Conservation (phyloP, 2,888 invertebrate genomes). For the Cantharis rustica region DNA sequence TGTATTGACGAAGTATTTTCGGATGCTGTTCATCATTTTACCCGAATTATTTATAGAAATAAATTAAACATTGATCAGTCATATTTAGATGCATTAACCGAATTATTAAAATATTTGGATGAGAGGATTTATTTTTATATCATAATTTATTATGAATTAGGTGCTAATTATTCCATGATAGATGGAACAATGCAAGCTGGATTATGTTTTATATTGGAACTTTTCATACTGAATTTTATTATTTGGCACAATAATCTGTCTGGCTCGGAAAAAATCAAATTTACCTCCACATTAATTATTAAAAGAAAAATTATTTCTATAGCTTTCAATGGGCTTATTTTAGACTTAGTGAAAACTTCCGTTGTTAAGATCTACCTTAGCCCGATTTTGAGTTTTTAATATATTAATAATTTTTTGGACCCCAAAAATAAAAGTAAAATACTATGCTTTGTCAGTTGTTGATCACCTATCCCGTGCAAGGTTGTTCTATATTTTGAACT, state of each 20-base stretch:
- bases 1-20: slow-evolving; percentile 4
- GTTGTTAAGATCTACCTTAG: too few species aligned
- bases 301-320: too few species aligned
- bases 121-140: not conserved
- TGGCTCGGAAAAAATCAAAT: too few species aligned
- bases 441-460: too few species aligned
- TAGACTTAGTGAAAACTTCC: too few species aligned
- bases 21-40: slow-evolving; percentile 6
- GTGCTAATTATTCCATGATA: not conserved
- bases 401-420: too few species aligned
- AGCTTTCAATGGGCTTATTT: too few species aligned
- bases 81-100: not conserved
- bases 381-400: too few species aligned
- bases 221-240: not conserved
- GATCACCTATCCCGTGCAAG: too few species aligned
- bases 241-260: not conserved
- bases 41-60: slow-evolving; percentile 3
- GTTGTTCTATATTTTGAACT: too few species aligned
- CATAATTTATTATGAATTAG: not conserved
- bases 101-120: not conserved
- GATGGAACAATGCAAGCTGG: not conserved
- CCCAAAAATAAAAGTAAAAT: too few species aligned
- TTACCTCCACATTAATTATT: too few species aligned
- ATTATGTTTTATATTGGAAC: not conserved
- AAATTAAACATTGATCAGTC: not conserved